Percentiles rank a stretch among this genome's conserved stretches.
phyloP scores from a whole-genome alignment of 2,113 vertebrate species.

The Papio anubis region DNA sequence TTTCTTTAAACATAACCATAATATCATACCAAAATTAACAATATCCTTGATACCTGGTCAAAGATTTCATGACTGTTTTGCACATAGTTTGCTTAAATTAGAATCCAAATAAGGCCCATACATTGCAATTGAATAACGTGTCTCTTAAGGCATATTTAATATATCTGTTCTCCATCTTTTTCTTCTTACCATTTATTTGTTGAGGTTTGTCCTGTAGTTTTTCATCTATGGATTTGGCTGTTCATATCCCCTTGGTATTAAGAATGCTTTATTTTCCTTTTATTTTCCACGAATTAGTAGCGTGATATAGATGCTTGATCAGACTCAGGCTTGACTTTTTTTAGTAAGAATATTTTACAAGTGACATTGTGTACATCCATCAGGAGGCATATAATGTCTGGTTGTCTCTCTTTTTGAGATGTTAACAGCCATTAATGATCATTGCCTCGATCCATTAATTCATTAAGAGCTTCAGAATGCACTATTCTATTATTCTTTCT shows the following conservation, averaged over 20 bases:
- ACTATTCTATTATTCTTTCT: slow-evolving; percentile 38
- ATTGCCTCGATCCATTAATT: slow-evolving; percentile 37
- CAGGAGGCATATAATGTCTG: not conserved
- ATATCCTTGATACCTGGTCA: not conserved
- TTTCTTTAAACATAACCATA: not conserved
- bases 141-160: not conserved
- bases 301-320: slow-evolving; percentile 1
- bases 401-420: slow-evolving; percentile 47
- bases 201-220: not conserved
- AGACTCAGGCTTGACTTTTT: slow-evolving; percentile 15
- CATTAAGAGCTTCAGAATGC: slow-evolving; percentile 27
- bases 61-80: not conserved
- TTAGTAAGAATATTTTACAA: slow-evolving; percentile 39
- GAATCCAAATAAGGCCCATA: not conserved
- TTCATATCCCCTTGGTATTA: not conserved
- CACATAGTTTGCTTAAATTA: not conserved
- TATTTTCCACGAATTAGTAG: not conserved
- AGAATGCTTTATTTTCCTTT: not conserved
- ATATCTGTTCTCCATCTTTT: not conserved
- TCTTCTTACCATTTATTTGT: not conserved
- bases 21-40: not conserved
- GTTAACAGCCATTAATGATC: slow-evolving; percentile 44
- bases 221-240: not conserved
- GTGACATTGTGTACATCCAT: not conserved
- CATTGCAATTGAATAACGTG: not conserved